These are phyloP conservation scores for Eupleurogrammus muticus DNA, from an alignment of 2,797 vertebrate genomes.

Conservation along the genomic window DNA sequence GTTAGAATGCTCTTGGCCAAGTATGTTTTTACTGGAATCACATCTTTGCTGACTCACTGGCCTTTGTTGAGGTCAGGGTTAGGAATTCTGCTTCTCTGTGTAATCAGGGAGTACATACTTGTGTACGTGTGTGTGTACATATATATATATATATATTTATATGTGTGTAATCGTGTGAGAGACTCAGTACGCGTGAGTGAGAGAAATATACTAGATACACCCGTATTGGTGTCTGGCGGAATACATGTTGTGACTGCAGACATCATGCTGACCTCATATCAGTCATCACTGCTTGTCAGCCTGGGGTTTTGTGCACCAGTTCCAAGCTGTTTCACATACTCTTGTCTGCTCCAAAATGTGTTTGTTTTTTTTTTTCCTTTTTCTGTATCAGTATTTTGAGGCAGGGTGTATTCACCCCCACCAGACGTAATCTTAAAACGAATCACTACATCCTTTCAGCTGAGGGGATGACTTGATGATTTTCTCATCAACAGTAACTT, in stretches of 20 bases:
- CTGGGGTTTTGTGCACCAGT: slow-evolving; percentile 61
- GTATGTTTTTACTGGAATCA: slow-evolving; percentile 42
- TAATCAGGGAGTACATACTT: slow-evolving; percentile 54
- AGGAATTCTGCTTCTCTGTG: slow-evolving; percentile 58
- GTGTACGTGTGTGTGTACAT: slow-evolving; percentile 34
- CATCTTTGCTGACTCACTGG: slow-evolving; percentile 48
- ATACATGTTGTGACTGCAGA: slow-evolving; percentile 70
- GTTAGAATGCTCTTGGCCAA: slow-evolving; percentile 20
- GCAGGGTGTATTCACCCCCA: slow-evolving; percentile 67
- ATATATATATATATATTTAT: slow-evolving; percentile 42
- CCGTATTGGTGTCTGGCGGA: slow-evolving; percentile 48
- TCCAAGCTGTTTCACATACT: slow-evolving; percentile 63
- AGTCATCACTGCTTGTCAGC: slow-evolving; percentile 67
- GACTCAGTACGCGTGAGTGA: not conserved
- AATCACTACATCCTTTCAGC: slow-evolving; percentile 59
- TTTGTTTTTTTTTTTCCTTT: slow-evolving; percentile 46
- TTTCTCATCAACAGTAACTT: slow-evolving; percentile 71
- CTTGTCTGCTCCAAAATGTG: slow-evolving; percentile 70
- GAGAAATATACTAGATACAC: slow-evolving; percentile 13
- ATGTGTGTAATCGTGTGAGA: slow-evolving; percentile 34
- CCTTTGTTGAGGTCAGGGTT: slow-evolving; percentile 38
- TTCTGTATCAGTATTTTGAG: slow-evolving; percentile 62
- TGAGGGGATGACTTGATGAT: slow-evolving; percentile 73
- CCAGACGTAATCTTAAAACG: slow-evolving; percentile 51
- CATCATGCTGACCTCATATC: slow-evolving; percentile 71